Percentiles rank a stretch among this genome's conserved stretches.
phyloP scores from a whole-genome alignment of 2,888 invertebrate genomes.

The Cheilosia impressa region DNA sequence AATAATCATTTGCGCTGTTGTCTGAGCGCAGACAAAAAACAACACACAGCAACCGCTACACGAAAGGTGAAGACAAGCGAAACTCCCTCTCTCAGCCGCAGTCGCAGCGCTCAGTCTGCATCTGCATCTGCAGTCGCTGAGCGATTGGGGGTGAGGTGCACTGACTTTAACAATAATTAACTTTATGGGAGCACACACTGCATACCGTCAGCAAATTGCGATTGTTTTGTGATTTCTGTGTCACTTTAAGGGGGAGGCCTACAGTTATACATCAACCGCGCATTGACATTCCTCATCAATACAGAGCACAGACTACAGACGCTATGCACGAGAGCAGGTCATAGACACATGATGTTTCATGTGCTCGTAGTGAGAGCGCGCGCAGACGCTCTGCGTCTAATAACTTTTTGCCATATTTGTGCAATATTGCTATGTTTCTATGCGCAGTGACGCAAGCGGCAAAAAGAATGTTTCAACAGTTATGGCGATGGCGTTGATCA shows the following conservation, averaged over 20 bases:
- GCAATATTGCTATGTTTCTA: conserved; percentile 37
- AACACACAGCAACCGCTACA: conserved; percentile 39
- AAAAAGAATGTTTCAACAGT: conserved; percentile 48
- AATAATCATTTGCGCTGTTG: conserved; percentile 66
- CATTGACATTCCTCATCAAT: conserved; percentile 59
- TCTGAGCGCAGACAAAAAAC: conserved; percentile 31
- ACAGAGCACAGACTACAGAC: background rate
- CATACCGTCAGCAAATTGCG: conserved; percentile 63
- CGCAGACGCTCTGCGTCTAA: conserved; percentile 49
- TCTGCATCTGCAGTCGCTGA: background rate
- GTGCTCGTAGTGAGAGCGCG: background rate
- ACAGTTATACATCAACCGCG: conserved; percentile 2
- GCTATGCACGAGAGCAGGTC: background rate
- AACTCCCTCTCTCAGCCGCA: conserved; percentile 33
- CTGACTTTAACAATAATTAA: conserved; percentile 75
- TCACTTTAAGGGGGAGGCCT: conserved; percentile 21
- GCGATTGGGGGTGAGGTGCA: conserved; percentile 67
- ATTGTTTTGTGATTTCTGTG: conserved; percentile 44
- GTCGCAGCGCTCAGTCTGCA: background rate
- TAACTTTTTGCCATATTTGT: conserved; percentile 53
- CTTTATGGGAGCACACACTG: conserved; percentile 68
- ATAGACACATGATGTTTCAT: conserved; percentile 13
- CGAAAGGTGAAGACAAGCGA: conserved; percentile 66
- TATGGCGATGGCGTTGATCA: conserved; percentile 69
- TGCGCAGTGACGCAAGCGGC: conserved; percentile 45